Evolutionary conservation across 2,113 vertebrate species (phyloP).

Genomic region (Lynx canadensis): DNA sequence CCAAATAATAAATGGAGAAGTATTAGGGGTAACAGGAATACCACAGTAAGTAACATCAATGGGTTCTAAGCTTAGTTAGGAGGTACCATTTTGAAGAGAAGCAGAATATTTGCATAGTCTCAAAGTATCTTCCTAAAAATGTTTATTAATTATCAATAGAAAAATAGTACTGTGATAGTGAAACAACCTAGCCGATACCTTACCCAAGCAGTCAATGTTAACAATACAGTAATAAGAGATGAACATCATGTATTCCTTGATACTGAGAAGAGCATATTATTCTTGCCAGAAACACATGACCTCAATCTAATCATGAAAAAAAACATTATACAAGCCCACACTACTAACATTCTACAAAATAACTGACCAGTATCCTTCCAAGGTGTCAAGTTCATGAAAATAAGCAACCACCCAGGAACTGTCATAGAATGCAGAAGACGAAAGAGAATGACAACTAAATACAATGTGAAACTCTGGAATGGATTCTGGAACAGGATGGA

Average conservation of each 20-base stretch:
- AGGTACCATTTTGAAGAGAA: not conserved
- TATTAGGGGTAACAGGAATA: not conserved
- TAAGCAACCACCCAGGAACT: not conserved
- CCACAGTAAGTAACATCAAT: not conserved
- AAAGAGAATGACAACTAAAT: not conserved
- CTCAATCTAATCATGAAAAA: not conserved
- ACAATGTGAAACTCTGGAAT: not conserved
- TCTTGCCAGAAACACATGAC: not conserved
- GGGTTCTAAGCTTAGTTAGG: not conserved
- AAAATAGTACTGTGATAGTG: not conserved
- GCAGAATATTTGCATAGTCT: not conserved
- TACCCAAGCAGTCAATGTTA: not conserved
- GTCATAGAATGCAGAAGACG: not conserved
- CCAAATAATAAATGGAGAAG: not conserved
- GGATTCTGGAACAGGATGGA: not conserved
- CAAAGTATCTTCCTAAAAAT: not conserved
- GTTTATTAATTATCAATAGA: not conserved
- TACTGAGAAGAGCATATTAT: not conserved
- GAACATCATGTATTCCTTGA: not conserved
- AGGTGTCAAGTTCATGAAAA: not conserved
- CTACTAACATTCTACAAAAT: not conserved
- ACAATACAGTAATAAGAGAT: not conserved
- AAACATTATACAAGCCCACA: not conserved
- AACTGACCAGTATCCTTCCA: not conserved
- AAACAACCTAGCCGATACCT: not conserved